phyloP scores from a whole-genome alignment of 2,797 vertebrate genomes.

The Trachops cirrhosus region DNA sequence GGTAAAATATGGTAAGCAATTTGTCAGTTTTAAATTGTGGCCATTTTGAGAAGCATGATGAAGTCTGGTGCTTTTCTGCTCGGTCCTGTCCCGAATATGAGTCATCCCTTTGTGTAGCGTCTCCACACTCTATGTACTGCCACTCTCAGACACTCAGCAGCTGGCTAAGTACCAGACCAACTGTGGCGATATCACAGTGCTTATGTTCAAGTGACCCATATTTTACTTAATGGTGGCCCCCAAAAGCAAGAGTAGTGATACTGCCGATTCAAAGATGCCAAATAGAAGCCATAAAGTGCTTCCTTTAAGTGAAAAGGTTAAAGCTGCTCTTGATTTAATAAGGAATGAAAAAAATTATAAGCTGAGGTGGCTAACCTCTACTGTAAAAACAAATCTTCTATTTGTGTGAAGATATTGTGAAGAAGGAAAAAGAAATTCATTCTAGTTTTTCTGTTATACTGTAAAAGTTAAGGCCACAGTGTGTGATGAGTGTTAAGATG shows the following conservation, averaged over 20 bases:
- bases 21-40: neutral
- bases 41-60: neutral
- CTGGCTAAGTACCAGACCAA: neutral
- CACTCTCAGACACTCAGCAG: neutral
- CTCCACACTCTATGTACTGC: neutral
- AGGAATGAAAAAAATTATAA: neutral
- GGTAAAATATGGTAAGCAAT: neutral
- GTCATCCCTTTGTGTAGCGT: neutral
- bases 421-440: neutral
- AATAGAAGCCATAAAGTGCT: neutral
- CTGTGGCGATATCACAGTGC: neutral
- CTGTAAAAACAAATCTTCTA: neutral
- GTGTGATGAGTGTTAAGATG: neutral
- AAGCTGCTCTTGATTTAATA: neutral
- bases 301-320: neutral
- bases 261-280: neutral
- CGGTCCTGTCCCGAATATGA: neutral
- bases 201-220: neutral
- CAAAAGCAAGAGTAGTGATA: neutral
- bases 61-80: neutral
- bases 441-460: neutral
- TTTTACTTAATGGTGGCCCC: neutral
- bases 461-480: neutral
- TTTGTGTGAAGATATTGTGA: neutral
- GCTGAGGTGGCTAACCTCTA: neutral